phyloP scores from a whole-genome alignment of 2,888 invertebrate species.

The Cetonia aurata region DNA sequence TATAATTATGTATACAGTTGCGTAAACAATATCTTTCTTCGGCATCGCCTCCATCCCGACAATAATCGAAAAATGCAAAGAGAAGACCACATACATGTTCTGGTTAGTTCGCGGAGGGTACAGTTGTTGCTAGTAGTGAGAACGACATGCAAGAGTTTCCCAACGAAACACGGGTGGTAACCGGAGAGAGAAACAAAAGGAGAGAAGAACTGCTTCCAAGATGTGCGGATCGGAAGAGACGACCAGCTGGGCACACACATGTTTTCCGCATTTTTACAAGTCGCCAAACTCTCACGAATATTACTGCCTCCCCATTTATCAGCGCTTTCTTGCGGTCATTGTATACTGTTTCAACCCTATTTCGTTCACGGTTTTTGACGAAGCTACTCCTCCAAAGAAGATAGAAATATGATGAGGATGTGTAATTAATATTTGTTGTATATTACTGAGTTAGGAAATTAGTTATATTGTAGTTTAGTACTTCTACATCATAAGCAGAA shows the following conservation, averaged over 20 bases:
- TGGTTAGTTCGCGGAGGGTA: slow-evolving; percentile 12
- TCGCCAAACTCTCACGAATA: slow-evolving; percentile 43
- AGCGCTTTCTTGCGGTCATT: slow-evolving; percentile 33
- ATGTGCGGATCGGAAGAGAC: slow-evolving; percentile 35
- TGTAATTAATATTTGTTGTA: too few relatives aligned
- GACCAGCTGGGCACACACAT: slow-evolving; percentile 42
- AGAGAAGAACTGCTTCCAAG: slow-evolving; percentile 36
- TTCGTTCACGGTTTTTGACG: not conserved
- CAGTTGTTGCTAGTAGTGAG: slow-evolving; percentile 13
- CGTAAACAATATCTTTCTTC: too few relatives aligned
- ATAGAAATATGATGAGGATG: too few relatives aligned
- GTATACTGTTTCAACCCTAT: slow-evolving; percentile 37
- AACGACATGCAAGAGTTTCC: slow-evolving; percentile 32
- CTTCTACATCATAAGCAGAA: too few relatives aligned
- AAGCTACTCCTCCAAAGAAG: too few relatives aligned
- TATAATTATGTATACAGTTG: too few relatives aligned
- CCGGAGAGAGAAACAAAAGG: slow-evolving; percentile 39
- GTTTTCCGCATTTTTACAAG: slow-evolving; percentile 45
- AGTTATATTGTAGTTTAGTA: too few relatives aligned
- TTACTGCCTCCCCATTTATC: slow-evolving; percentile 35
- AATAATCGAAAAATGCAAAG: too few relatives aligned
- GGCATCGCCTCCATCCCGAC: too few relatives aligned
- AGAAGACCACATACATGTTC: not conserved
- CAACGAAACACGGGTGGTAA: slow-evolving; percentile 40
- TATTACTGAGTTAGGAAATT: too few relatives aligned